Evolutionary conservation across 2,797 vertebrate genomes (phyloP).

Genomic region (Myotis findleyi): DNA sequence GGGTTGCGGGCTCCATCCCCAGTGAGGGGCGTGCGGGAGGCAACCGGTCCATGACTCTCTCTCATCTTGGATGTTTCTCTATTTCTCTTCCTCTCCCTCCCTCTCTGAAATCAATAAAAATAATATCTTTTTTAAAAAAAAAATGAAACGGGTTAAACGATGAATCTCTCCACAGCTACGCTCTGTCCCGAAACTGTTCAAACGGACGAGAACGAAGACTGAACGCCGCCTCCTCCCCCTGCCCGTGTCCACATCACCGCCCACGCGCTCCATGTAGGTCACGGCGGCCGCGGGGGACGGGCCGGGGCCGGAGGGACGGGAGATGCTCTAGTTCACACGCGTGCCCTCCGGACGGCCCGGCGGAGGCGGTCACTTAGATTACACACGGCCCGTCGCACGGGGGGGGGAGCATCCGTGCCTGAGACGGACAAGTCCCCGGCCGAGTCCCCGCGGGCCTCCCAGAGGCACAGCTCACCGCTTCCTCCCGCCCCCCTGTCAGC

Average conservation of each 20-base stretch:
- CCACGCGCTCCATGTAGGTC: slow-evolving; percentile 91
- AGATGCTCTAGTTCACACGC: slow-evolving; percentile 90
- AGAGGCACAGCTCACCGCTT: slow-evolving; percentile 80
- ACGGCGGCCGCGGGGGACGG: slow-evolving; percentile 88
- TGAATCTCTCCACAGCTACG: not conserved
- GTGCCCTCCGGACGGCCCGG: slow-evolving; percentile 87
- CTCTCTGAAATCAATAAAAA: too few species aligned
- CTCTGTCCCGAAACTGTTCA: not conserved
- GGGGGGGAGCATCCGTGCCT: slow-evolving; percentile 86
- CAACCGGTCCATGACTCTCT: too few species aligned
- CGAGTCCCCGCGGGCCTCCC: slow-evolving; percentile 88
- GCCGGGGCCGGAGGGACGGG: slow-evolving; percentile 81
- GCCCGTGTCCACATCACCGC: slow-evolving; percentile 78
- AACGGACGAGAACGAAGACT: slow-evolving; percentile 26
- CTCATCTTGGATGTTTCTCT: too few species aligned
- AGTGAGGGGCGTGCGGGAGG: too few species aligned
- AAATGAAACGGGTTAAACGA: slow-evolving; percentile 34
- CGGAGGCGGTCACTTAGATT: slow-evolving; percentile 94
- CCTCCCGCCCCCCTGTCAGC: slow-evolving; percentile 91
- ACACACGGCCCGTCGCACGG: slow-evolving; percentile 92
- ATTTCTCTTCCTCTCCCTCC: too few species aligned
- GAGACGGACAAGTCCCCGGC: slow-evolving; percentile 82
- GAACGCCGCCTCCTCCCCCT: not conserved
- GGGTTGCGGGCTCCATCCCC: too few species aligned
- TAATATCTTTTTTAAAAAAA: too few species aligned